Percentiles rank a stretch among this genome's conserved stretches.
These are phyloP conservation scores for Amblyopsis rosae DNA, from an alignment of 2,113 vertebrate species.

Conservation along the genomic window DNA sequence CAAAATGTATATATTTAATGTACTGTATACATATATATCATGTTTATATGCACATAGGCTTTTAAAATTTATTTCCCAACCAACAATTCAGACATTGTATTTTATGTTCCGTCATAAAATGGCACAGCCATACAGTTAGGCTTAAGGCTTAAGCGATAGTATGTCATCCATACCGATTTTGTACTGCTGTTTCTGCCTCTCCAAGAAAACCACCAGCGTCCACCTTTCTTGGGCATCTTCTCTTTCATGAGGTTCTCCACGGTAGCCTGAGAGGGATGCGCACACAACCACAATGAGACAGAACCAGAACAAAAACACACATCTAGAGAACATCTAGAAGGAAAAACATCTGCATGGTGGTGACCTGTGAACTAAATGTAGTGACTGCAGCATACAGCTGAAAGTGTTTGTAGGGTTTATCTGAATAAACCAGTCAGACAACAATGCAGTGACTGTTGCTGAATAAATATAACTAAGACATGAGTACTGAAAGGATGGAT, in stretches of 20 bases:
- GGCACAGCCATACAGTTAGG: too few relatives aligned
- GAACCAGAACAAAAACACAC: slow-evolving; percentile 71
- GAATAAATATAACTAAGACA: slow-evolving; percentile 84
- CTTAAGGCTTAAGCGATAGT: too few relatives aligned
- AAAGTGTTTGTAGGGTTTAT: slow-evolving; percentile 29
- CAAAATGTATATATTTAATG: too few relatives aligned
- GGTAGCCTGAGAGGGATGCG: slow-evolving; percentile 82
- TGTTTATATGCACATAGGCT: too few relatives aligned
- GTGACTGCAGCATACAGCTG: background rate
- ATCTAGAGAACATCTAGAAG: slow-evolving; percentile 43
- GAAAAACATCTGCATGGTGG: slow-evolving; percentile 14
- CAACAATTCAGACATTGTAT: too few relatives aligned
- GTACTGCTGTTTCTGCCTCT: slow-evolving; percentile 84
- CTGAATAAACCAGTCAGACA: slow-evolving; percentile 83
- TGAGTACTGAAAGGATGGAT: slow-evolving; percentile 77
- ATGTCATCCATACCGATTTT: slow-evolving; percentile 80
- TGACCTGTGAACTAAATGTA: background rate
- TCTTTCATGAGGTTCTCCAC: slow-evolving; percentile 95
- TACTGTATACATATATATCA: too few relatives aligned
- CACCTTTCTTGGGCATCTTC: slow-evolving; percentile 97
- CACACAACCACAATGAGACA: slow-evolving; percentile 59
- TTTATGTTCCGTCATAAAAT: too few relatives aligned
- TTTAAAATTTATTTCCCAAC: too few relatives aligned
- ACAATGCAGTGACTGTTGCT: slow-evolving; percentile 82
- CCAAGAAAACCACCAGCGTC: slow-evolving; percentile 99